These are phyloP conservation scores for Turritopsis dohrnii DNA, from an alignment of 30 jellyfish, hydroid and myxozoan species.

Conservation along the genomic window DNA sequence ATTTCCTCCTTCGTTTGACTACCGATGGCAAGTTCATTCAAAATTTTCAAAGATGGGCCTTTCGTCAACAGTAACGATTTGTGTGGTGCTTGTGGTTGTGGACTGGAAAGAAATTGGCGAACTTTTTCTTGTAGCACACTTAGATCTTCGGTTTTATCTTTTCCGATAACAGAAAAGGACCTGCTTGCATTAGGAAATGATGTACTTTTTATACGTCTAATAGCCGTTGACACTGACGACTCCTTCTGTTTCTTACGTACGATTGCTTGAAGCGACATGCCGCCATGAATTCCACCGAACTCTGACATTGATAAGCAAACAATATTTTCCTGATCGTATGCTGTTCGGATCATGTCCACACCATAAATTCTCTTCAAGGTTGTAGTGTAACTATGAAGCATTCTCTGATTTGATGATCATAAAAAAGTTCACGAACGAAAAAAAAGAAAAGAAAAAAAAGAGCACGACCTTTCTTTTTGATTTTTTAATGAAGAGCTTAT, in stretches of 20 bases:
- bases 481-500: not conserved
- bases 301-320: not conserved
- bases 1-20: not conserved
- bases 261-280: not conserved
- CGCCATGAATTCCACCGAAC: not conserved
- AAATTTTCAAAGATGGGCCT: not conserved
- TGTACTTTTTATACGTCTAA: not conserved
- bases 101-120: not conserved
- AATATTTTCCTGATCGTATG: not conserved
- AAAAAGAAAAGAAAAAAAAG: not conserved
- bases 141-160: not conserved
- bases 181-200: not conserved
- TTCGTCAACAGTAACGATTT: not conserved
- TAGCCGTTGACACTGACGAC: not conserved
- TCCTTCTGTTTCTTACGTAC: not conserved
- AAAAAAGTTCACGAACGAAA: too few relatives aligned
- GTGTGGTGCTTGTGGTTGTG: not conserved
- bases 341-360: not conserved
- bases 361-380: not conserved
- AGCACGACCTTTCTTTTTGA: not conserved
- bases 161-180: not conserved
- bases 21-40: not conserved
- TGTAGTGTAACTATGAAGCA: too few relatives aligned
- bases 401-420: too few relatives aligned
- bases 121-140: not conserved